Evolutionary conservation across 2,888 invertebrate species (phyloP), one percentile per base, ranked within the genome.

Genomic region (Spilarctia lutea): DNA sequence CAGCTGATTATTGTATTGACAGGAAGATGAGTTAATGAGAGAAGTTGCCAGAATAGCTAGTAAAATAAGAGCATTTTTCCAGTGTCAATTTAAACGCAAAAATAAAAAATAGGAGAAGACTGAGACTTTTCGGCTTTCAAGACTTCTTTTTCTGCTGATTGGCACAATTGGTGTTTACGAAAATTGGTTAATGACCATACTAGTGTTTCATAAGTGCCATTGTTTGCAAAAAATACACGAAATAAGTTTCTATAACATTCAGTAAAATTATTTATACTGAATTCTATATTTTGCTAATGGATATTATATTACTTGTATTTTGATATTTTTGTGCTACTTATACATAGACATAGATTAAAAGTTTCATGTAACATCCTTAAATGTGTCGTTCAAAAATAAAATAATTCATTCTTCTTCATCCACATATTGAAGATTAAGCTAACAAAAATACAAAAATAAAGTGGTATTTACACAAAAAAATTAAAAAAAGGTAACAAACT

Each of bases 1-100:
- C 68, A 68, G 48, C 71, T 71, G 71, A 60, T 65, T 39, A 48
- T 45, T 65, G 39, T 72, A 71, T 20, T 63, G 70, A 63, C 45
- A 30, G 63, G 16, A 63, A 30, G 16, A 45, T 45, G 16, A 1
- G 39, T n/a, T n/a, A 3, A 56, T 60, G n/a, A 60, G 13, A 2
- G n/a, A 60, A 60, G 27, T 60, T 60, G 56, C n/a, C 56, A 27
- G 56, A 3, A 4, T 27, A n/a, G 2, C 10, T 24, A 60, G 3
- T 60, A 60, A 27, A 60, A 11, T 27, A 3, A 4, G 13, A 60
- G 4, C 16, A 60, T 27, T 60, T 60, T n/a, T 60, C 3, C 11
- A 60, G 60, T 60, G n/a, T 11, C 11, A n/a, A n/a, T 10, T n/a
- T 48, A 39, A 39, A 39, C 39, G 8, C 3, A 48, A 48, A 48